Evolutionary conservation across 2,797 vertebrate genomes (phyloP), one percentile per base, ranked within the genome.

Genomic region (Lutjanus argentimaculatus): DNA sequence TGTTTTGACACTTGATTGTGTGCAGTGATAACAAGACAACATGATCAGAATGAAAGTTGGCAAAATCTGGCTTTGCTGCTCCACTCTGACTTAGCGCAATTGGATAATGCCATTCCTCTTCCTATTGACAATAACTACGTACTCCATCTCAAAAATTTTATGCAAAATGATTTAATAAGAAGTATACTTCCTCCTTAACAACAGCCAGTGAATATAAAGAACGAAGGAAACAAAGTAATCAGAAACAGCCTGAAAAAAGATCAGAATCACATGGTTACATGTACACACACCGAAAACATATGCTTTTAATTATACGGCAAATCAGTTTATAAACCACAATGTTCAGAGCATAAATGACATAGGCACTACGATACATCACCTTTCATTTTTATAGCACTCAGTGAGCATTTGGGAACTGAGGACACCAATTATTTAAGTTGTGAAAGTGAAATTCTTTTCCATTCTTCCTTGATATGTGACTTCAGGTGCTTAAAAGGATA

Each of bases 1-100:
- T 56, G 55, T 49, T 78, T 57, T 61, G 71, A 67, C 49, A 58
- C 6, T 62, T 61, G 21, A 65, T 46, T 36, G 21, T 49, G 6
- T 21, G 53, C 6, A 6, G 2, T 48, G 8, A 7, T 48, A 46
- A 30, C 25, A 30, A 2, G 25, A 30, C 25, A 30, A 30, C 25
- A 30, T 30, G 25, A 30, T 30, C 12, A 45, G 13, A 63, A 51
- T 53, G 58, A 51, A 61, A 51, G 36, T 19, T 15, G 6, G 1
- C 40, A 45, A 3, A 63, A 7, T 30, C 14, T 45, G 13, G 22
- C 2, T 43, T 7, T 43, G 19, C 21, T 30, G 63, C 19, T 42
- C 45, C 10, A 25, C 62, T 13, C n/a, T 22, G 42, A 63, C n/a
- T 46, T 46, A 22, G 12, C 46, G 3, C 22, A 25, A 22, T 48